Evolutionary conservation across 2,888 invertebrate genomes (phyloP), one percentile per base, ranked within the genome.

Genomic region (Mechanitis mazaeus): DNA sequence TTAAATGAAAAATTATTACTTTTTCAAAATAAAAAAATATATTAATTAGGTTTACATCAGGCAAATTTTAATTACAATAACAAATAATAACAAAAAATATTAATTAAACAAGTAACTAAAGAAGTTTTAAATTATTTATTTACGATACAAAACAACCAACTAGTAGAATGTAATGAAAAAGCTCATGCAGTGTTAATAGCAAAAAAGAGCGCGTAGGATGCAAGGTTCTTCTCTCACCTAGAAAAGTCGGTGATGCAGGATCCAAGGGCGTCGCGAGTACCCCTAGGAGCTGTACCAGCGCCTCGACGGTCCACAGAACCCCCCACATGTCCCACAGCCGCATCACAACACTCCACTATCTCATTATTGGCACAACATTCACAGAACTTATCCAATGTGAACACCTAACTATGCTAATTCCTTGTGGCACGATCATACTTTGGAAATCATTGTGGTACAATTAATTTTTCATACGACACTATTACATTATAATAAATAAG

Each of bases 261-360:
- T 89, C 88, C 80, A 89, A 76, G 73, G 90, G 90, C 66, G 87
- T 80, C 70, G 84, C 85, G 72, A 77, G 74, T 74, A 83, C 83
- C 71, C 77, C 79, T 72, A 78, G 77, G 77, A 86, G 78, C 77
- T 83, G 84, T 73, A 78, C 80, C 80, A 84, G 78, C 70, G 81
- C 79, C 79, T 81, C 84, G 76, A 84, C 77, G 75, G 78, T 80
- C 88, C 86, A 87, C 78, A 89, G 78, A 85, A 85, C 84, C 73
- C 86, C 83, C 89, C 89, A 87, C 87, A 90, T 84, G 85, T 89
- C 87, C 89, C 90, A 86, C 83, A 86, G 83, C 86, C 88, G 87
- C 89, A 88, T 88, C 90, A 90, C 90, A 86, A 79, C 88, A 89
- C 87, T 82, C 76, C 89, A 90, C 90, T 90, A 90, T 89, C 90